Evolutionary conservation across 2,113 vertebrate genomes (phyloP).

Genomic region (Piliocolobus tephrosceles): DNA sequence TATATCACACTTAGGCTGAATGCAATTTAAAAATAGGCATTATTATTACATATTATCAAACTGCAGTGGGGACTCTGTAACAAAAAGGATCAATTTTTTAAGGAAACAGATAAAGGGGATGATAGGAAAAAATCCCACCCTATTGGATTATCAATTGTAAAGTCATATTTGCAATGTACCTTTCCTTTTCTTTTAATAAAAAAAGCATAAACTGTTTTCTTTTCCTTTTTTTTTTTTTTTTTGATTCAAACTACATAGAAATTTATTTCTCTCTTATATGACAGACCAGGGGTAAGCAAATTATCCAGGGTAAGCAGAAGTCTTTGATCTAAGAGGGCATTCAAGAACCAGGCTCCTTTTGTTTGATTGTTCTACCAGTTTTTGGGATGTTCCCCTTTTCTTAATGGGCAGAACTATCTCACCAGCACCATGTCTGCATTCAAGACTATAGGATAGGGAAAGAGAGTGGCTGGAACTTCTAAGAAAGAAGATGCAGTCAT

Average conservation of each 20-base stretch:
- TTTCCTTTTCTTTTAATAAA: not conserved
- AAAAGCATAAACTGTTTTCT: not conserved
- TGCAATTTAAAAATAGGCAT: not conserved
- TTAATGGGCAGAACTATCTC: not conserved
- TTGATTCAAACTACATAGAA: not conserved
- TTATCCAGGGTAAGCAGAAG: not conserved
- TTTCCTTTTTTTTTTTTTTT: too few relatives aligned
- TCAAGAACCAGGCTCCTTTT: not conserved
- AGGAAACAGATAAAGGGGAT: not conserved
- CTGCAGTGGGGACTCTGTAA: not conserved
- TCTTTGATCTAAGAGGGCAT: not conserved
- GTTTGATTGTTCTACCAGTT: not conserved
- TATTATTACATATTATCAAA: not conserved
- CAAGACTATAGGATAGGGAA: not conserved
- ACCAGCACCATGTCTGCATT: not conserved
- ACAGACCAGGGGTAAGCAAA: not conserved
- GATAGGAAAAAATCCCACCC: not conserved
- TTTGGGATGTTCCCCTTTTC: not conserved
- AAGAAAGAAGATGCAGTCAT: not conserved
- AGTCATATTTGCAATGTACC: not conserved
- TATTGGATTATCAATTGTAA: not conserved
- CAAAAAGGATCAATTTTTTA: not conserved
- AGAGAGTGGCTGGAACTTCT: not conserved
- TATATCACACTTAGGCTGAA: not conserved
- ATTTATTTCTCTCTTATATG: not conserved